phyloP scores from a whole-genome alignment of 2,888 invertebrate genomes.

The Micropterix aruncella region DNA sequence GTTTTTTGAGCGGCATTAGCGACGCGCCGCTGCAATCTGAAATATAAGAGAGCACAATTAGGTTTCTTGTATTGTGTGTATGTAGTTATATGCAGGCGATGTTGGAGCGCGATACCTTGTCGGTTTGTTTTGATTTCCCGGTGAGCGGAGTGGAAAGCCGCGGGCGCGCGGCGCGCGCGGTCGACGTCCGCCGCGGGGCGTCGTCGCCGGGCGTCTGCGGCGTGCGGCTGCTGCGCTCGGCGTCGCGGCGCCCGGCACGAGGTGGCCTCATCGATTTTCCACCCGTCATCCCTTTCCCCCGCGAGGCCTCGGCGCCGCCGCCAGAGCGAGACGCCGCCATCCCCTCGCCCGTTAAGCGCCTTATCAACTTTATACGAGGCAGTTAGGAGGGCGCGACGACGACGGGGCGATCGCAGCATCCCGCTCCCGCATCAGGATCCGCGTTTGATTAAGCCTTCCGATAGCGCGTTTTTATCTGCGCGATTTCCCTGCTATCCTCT shows the following conservation, averaged over 20 bases:
- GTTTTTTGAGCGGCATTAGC: no score
- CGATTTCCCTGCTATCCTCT: constrained; percentile 2
- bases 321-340: constrained; percentile 16
- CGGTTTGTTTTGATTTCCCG: no score
- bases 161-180: constrained; percentile 18
- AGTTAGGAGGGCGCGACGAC: not conserved
- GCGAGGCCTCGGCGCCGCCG: constrained; percentile 13
- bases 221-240: constrained; percentile 39
- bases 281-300: constrained; percentile 13
- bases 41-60: no score
- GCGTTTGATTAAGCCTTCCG: constrained; percentile 8
- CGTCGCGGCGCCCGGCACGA: constrained; percentile 39
- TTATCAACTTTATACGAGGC: not conserved
- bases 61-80: no score
- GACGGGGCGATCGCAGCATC: constrained; percentile 10
- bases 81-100: no score
- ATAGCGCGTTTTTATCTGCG: constrained; percentile 6
- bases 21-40: no score
- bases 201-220: constrained; percentile 39
- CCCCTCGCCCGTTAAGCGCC: constrained; percentile 9
- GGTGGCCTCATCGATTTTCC: constrained; percentile 37
- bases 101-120: no score
- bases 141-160: no score
- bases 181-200: constrained; percentile 30
- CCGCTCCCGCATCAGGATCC: constrained; percentile 9